Conservation (phyloP, 2,888 invertebrate genomes). For the Xylocampa areola region DNA sequence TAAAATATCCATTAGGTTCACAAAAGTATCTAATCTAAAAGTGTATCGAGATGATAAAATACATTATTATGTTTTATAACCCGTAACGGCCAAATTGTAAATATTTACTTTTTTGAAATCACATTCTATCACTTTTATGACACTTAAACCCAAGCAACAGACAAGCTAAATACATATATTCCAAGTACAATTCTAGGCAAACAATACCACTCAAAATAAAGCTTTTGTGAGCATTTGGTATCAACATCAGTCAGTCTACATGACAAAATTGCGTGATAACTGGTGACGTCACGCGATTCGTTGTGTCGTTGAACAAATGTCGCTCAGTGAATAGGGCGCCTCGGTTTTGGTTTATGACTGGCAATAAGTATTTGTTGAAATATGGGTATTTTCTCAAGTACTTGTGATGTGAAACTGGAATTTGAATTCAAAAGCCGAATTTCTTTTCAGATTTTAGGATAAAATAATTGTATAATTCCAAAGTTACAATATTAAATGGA, state of each 20-base stretch:
- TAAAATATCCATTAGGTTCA: too few relatives aligned
- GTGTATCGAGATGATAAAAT: too few relatives aligned
- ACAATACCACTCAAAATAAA: constrained; percentile 21
- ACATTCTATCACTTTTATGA: constrained; percentile 28
- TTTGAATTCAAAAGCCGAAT: constrained; percentile 8
- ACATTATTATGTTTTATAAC: too few relatives aligned
- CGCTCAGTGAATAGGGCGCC: constrained; percentile 35
- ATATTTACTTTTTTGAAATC: constrained; percentile 19
- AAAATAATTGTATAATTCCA: too few relatives aligned
- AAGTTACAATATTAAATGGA: too few relatives aligned
- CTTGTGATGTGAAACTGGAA: constrained; percentile 20
- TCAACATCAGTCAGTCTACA: constrained; percentile 38
- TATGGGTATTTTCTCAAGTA: constrained; percentile 26
- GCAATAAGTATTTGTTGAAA: constrained; percentile 30
- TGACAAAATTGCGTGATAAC: constrained; percentile 42
- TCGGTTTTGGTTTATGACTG: constrained; percentile 40
- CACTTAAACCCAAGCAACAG: constrained; percentile 25
- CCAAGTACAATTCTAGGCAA: constrained; percentile 12
- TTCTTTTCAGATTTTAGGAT: too few relatives aligned
- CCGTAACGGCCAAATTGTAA: not conserved
- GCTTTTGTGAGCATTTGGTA: constrained; percentile 34
- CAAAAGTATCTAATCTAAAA: too few relatives aligned
- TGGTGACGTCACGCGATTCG: constrained; percentile 41
- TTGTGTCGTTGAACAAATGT: constrained; percentile 39
- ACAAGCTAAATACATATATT: constrained; percentile 27